A percentile compares a stretch with the other conserved stretches of the same genome.
phyloP scores from a whole-genome alignment of 2,888 invertebrate species.

The Orthosia incerta region DNA sequence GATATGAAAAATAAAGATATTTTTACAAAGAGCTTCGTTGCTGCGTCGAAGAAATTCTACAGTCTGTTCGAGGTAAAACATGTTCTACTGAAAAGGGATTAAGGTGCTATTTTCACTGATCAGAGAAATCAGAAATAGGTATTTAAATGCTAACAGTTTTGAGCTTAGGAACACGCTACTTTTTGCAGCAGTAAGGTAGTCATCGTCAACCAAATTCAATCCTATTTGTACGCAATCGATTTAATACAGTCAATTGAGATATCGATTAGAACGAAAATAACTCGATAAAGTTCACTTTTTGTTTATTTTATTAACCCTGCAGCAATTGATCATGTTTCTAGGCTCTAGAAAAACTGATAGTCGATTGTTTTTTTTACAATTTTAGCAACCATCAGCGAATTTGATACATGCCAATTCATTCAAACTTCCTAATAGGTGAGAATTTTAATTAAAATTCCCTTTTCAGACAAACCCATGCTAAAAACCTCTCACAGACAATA shows the following conservation, averaged over 20 bases:
- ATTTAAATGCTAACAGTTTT: slow-evolving; percentile 3
- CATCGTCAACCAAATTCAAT: not conserved
- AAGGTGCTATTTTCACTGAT: slow-evolving; percentile 5
- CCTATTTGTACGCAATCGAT: not conserved
- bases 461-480: slow-evolving; percentile 50
- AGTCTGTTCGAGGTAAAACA: slow-evolving; percentile 70
- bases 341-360: slow-evolving; percentile 5
- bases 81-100: slow-evolving; percentile 57
- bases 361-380: slow-evolving; percentile 35
- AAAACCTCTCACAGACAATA: slow-evolving; percentile 58
- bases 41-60: slow-evolving; percentile 67
- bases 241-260: not conserved
- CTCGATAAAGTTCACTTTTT: too few relatives aligned
- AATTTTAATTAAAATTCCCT: slow-evolving; percentile 23
- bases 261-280: slow-evolving; percentile 11
- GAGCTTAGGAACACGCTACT: not conserved
- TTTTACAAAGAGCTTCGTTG: slow-evolving; percentile 57
- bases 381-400: slow-evolving; percentile 25
- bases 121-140: not conserved
- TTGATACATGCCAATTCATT: slow-evolving; percentile 34
- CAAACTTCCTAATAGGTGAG: not conserved
- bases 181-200: not conserved
- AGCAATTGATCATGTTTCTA: slow-evolving; percentile 10
- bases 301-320: not conserved
- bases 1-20: slow-evolving; percentile 54